These are phyloP conservation scores for Archips xylosteana DNA, from an alignment of 2,888 invertebrate genomes.

Conservation along the genomic window DNA sequence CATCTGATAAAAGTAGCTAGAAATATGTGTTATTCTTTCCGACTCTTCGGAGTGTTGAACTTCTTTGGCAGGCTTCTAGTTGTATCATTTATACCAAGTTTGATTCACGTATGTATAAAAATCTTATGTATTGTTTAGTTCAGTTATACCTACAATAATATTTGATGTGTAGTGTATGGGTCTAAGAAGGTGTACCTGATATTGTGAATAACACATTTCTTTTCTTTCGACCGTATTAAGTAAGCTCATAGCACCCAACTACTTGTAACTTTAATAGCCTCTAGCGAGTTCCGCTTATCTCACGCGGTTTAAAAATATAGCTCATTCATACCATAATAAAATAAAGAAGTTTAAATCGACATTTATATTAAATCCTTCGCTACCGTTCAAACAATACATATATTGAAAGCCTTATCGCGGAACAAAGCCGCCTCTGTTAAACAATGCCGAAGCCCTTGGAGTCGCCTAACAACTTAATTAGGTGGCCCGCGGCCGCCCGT, in stretches of 20 bases:
- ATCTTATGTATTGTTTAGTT: too few relatives aligned
- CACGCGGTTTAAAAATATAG: slow-evolving; percentile 2
- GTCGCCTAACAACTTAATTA: slow-evolving; percentile 85
- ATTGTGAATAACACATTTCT: too few relatives aligned
- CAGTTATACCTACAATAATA: too few relatives aligned
- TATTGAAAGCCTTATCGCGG: slow-evolving; percentile 70
- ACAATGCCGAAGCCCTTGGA: slow-evolving; percentile 74
- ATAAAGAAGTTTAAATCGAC: slow-evolving; percentile 47
- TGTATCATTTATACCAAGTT: too few relatives aligned
- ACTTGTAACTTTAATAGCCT: slow-evolving; percentile 6
- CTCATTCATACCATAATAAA: slow-evolving; percentile 27
- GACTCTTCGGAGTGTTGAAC: slow-evolving; percentile 26
- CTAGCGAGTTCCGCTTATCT: background rate
- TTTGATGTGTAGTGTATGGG: too few relatives aligned
- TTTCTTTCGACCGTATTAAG: too few relatives aligned
- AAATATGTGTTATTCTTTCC: slow-evolving; percentile 16
- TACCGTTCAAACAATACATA: slow-evolving; percentile 73
- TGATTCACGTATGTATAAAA: too few relatives aligned
- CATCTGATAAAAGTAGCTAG: slow-evolving; percentile 24
- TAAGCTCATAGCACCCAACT: background rate
- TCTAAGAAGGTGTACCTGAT: too few relatives aligned
- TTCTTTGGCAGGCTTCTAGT: background rate
- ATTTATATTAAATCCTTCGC: slow-evolving; percentile 56
- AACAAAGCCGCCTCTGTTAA: slow-evolving; percentile 74
- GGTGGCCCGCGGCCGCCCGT: slow-evolving; percentile 81